Evolutionary conservation across 2,113 vertebrate species (phyloP).

Genomic region (Brienomyrus brachyistius): DNA sequence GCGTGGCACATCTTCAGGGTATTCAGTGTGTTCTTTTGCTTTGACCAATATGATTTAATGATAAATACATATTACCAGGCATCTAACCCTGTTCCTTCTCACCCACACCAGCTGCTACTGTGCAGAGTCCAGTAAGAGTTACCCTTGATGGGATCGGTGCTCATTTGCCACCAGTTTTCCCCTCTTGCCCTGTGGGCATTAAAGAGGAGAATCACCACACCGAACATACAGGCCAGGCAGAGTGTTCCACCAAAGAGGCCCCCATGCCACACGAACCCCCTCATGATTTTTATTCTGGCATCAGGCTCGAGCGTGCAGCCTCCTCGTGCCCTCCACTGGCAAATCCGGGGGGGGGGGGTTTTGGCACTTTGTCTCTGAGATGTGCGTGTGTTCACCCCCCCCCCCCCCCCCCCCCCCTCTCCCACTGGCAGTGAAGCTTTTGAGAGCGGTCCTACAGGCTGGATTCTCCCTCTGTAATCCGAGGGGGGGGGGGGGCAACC

Average conservation of each 20-base stretch:
- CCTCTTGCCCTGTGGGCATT: not conserved
- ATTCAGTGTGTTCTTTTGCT: not conserved
- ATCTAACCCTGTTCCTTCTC: not conserved
- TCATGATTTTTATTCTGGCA: not conserved
- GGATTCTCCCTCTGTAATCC: not conserved
- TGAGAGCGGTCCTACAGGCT: too few species aligned
- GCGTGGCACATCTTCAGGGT: conserved; percentile 31
- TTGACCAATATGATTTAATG: not conserved
- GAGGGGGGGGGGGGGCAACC: not conserved
- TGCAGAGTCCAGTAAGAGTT: not conserved
- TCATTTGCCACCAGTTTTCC: not conserved
- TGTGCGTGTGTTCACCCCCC: not conserved
- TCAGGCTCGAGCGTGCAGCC: not conserved
- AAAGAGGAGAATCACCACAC: not conserved
- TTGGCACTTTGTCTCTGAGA: not conserved
- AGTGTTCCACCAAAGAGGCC: not conserved
- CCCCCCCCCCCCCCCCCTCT: too few species aligned
- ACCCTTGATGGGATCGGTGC: not conserved
- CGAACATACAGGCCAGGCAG: not conserved
- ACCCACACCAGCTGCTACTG: not conserved
- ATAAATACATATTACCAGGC: not conserved
- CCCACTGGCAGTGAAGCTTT: not conserved
- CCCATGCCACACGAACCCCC: not conserved
- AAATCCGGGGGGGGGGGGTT: not conserved
- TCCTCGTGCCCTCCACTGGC: not conserved